phyloP scores from a whole-genome alignment of 2,113 vertebrate species.

The Heptranchias perlo region DNA sequence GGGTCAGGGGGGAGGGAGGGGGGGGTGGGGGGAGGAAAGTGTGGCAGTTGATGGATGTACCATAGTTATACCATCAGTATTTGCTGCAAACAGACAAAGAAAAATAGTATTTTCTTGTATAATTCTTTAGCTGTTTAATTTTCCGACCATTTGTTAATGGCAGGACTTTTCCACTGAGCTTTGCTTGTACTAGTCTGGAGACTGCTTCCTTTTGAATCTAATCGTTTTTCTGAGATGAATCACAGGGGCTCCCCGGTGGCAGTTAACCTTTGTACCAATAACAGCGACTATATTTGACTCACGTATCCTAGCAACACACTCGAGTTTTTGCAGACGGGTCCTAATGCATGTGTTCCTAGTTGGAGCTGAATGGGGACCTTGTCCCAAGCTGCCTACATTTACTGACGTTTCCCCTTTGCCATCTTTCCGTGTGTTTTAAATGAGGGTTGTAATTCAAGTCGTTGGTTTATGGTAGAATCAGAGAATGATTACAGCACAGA shows the following conservation, averaged over 20 bases:
- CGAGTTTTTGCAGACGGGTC: background rate
- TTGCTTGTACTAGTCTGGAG: background rate
- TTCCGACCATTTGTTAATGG: background rate
- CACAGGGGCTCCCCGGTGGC: background rate
- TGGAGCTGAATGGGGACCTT: background rate
- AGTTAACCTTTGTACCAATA: background rate
- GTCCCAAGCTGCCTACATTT: background rate
- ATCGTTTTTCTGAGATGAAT: background rate
- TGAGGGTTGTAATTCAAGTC: background rate
- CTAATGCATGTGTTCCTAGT: background rate
- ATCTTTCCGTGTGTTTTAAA: background rate
- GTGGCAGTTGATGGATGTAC: background rate
- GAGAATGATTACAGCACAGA: too few relatives aligned
- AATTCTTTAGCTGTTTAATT: too few relatives aligned
- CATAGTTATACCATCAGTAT: too few relatives aligned
- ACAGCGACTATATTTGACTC: constrained; percentile 12
- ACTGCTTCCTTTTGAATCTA: background rate
- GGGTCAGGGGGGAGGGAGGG: too few relatives aligned
- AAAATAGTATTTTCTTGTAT: background rate
- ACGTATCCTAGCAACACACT: constrained; percentile 6
- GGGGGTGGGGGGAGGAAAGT: too few relatives aligned
- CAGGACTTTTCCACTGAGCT: background rate
- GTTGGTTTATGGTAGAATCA: background rate
- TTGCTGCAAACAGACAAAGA: background rate
- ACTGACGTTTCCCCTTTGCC: background rate